Percentiles rank a stretch among this genome's conserved stretches.
Evolutionary conservation across 2,888 invertebrate species (phyloP).

Genomic region (Pseudococcus jackbeardsleyi): DNA sequence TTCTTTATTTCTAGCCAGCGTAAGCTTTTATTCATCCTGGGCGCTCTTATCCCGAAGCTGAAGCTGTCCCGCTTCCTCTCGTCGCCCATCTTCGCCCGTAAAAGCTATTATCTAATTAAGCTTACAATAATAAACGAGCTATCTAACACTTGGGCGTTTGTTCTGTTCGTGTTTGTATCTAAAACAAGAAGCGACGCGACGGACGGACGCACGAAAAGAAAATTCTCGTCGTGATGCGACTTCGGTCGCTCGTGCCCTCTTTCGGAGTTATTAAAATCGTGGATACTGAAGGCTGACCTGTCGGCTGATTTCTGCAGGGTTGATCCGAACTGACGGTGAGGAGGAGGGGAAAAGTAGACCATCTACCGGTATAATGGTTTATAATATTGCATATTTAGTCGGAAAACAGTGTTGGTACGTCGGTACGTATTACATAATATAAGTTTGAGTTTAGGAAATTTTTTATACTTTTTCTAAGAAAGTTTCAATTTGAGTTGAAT

Average conservation of each 20-base stretch:
- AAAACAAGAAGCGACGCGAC: neutral
- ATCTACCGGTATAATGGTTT: too few species aligned
- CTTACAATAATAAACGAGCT: conserved; percentile 4
- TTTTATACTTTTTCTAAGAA: too few species aligned
- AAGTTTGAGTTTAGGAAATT: too few species aligned
- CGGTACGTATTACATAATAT: too few species aligned
- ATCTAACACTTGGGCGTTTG: neutral
- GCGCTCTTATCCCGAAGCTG: conserved; percentile 2
- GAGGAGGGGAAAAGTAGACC: too few species aligned
- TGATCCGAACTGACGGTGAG: too few species aligned
- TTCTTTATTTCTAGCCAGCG: neutral
- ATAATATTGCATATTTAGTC: too few species aligned
- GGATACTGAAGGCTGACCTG: neutral
- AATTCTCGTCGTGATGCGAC: neutral
- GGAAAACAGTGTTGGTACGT: too few species aligned
- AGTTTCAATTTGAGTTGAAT: too few species aligned
- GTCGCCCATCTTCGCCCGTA: neutral
- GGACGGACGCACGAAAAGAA: neutral
- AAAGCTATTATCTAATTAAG: conserved; percentile 56
- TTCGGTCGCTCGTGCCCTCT: neutral
- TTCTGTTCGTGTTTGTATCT: neutral
- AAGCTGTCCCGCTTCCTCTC: neutral
- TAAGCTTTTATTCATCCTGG: conserved; percentile 29
- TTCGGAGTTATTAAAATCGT: neutral
- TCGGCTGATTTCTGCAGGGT: neutral